Evolutionary conservation across 2,888 invertebrate species (phyloP), one percentile per base, ranked within the genome.

Genomic region (Physocephala rufipes): DNA sequence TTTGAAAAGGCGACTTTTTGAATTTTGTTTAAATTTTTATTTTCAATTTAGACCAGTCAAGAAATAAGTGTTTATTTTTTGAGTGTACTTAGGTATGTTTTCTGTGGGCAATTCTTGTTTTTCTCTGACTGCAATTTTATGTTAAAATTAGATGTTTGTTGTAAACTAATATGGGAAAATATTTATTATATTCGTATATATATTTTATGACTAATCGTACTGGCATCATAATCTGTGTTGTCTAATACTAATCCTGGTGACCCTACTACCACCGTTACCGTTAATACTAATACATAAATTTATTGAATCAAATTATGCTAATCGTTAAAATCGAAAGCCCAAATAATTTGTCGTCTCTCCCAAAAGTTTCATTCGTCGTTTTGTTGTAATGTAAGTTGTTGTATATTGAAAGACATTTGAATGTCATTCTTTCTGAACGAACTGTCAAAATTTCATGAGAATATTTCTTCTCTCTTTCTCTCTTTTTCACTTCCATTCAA

Each of bases 391-490:
- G 75, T 75, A 73, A 75, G 75, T 73, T 73, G 73, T 73, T 75
- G 75, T 73, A 70, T 45, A 45, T 64, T 28, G 2, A 64, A 72
- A 63, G 58, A 64, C 9, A 1, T 3, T 21, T 67, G 67, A 61
- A 67, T 53, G 65, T 49, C 53, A n/a, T 55, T 45, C 36, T 5
- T 51, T 72, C 58, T 70, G 64, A 61, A 21, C 62, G n/a, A 65
- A 70, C 61, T 71, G 49, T 51, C 28, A 51, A 62, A 68, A 62
- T 62, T 58, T 68, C 68, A 68, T 67, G 67, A 43, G 67, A 71
- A 74, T 78, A 67, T 75, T 75, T 79, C 77, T 80, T 77, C 76
- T 79, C 80, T 81, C 49, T 80, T 77, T 79, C 79, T 78, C 79
- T 80, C 80, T 81, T 73, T 78, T 73, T 65, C 65, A 21, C 77